Evolutionary conservation across 2,888 invertebrate genomes (phyloP), one percentile per base, ranked within the genome.

Genomic region (Microctonus hyperodae): DNA sequence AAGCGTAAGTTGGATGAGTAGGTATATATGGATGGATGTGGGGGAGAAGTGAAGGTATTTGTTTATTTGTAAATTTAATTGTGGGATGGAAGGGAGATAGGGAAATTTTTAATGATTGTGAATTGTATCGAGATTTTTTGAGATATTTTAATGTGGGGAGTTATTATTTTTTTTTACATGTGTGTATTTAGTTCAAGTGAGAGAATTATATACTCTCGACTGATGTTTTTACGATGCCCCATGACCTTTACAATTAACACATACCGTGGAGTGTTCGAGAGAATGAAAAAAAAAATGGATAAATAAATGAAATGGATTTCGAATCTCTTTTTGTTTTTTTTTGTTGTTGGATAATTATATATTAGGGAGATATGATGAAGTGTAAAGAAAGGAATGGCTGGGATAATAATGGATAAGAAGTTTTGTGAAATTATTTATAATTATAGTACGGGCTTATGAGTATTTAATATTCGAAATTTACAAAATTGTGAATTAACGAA

Each of bases 211-310:
- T 7, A 44, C 7, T 44, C 4, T 4, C 9, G 16, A 7, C 44
- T 44, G 44, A 44, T 44, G 44, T 44, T 44, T 44, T 44, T 16
- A 44, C 44, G 16, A 16, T 44, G 44, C 44, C 20, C 16, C 44
- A 44, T 44, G 44, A 44, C 44, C 44, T 44, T 44, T 44, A 44
- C 44, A 44, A 44, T 44, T 44, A 44, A 44, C n/a, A 37, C 37
- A 37, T 37, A n/a, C 37, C 37, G n/a, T 13, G n/a, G 44, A 16
- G 28, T 44, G 44, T 44, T 16, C n/a, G 44, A 16, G 16, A 44
- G 16, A 44, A n/a, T n/a, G n/a, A n/a, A n/a, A n/a, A n/a, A n/a
- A n/a, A n/a, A n/a, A n/a, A n/a, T n/a, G n/a, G n/a, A n/a, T n/a
- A n/a, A n/a, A n/a, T n/a, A n/a, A n/a, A n/a, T n/a, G n/a, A n/a